phyloP scores from a whole-genome alignment of 1,140 invertebrate genomes.

The Chironomus tepperi region DNA sequence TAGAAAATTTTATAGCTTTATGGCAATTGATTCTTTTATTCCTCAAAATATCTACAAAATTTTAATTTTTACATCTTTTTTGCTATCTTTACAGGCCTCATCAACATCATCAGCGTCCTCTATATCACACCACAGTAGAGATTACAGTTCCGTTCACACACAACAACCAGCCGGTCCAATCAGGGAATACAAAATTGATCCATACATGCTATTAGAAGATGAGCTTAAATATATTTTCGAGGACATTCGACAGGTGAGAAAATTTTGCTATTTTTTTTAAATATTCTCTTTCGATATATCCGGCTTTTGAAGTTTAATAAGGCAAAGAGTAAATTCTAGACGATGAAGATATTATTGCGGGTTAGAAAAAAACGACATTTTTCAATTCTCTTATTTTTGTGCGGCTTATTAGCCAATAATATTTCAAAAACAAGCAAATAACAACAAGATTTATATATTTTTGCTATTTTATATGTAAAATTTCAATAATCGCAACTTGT shows the following conservation, averaged over 20 bases:
- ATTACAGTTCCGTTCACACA: slow-evolving; percentile 53
- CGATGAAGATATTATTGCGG: no score
- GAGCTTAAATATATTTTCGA: slow-evolving; percentile 74
- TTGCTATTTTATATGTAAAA: no score
- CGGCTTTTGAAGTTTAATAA: background rate
- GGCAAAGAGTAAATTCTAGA: background rate
- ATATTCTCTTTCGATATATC: background rate
- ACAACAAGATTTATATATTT: no score
- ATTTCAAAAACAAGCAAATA: no score
- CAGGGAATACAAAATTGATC: slow-evolving; percentile 66
- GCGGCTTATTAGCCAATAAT: background rate
- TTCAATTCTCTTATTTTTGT: background rate
- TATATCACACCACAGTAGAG: slow-evolving; percentile 39
- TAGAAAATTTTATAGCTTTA: background rate
- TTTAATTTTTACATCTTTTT: background rate
- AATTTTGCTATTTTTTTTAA: slow-evolving; percentile 17
- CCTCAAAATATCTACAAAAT: background rate
- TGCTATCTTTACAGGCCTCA: slow-evolving; percentile 33
- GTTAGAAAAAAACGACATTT: no score
- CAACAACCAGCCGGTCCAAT: slow-evolving; percentile 63
- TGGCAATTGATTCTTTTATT: background rate
- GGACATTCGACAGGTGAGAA: slow-evolving; percentile 69
- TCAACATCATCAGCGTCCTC: slow-evolving; percentile 40
- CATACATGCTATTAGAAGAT: slow-evolving; percentile 73
- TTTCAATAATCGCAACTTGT: no score